These are phyloP conservation scores for Plectus sambesii DNA, from an alignment of 1,140 invertebrate species.

Conservation along the genomic window DNA sequence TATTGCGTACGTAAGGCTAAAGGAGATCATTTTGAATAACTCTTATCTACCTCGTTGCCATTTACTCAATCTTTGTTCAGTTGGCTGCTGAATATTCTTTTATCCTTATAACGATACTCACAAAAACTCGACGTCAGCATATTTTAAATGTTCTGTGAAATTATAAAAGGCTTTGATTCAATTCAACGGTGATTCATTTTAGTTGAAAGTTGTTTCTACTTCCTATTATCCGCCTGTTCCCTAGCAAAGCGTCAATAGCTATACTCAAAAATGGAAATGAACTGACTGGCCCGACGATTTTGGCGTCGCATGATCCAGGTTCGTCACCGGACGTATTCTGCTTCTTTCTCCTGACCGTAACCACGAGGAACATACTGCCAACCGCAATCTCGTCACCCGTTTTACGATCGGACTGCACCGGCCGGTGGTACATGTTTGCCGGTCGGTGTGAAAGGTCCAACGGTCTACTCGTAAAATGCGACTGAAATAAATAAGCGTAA, in stretches of 20 bases:
- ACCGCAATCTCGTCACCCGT: constrained; percentile 21
- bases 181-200: too few species aligned
- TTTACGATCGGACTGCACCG: constrained; percentile 27
- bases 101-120: too few species aligned
- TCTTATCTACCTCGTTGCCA: too few species aligned
- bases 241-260: background rate
- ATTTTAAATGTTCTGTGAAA: too few species aligned
- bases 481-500: too few species aligned
- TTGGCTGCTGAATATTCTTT: too few species aligned
- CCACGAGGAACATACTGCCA: constrained; percentile 33
- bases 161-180: constrained; percentile 1
- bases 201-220: background rate
- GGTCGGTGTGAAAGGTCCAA: constrained; percentile 35
- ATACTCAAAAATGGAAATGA: constrained; percentile 1
- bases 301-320: constrained; percentile 16
- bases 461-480: constrained; percentile 20
- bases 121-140: too few species aligned
- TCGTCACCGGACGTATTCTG: constrained; percentile 7
- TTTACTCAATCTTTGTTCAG: too few species aligned
- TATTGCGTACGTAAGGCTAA: too few species aligned
- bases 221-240: background rate
- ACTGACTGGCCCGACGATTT: background rate
- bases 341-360: constrained; percentile 31
- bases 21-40: too few species aligned
- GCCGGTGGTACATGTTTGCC: constrained; percentile 32